These are phyloP conservation scores for Oxytorus armatus DNA, from an alignment of 2,888 invertebrate species.

Conservation along the genomic window DNA sequence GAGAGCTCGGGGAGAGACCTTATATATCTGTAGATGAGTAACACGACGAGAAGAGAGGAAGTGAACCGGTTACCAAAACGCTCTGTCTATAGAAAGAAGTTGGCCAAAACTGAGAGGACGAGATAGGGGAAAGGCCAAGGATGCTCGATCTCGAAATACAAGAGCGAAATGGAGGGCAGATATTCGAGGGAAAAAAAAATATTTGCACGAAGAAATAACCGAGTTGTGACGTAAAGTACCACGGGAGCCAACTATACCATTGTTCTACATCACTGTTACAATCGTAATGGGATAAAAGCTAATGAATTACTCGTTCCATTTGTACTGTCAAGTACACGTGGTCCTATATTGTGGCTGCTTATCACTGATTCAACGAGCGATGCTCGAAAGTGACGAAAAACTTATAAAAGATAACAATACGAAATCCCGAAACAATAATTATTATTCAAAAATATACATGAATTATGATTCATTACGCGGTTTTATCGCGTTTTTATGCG, in stretches of 20 bases:
- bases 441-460: not conserved
- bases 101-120: slow-evolving; percentile 62
- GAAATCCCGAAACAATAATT: no score
- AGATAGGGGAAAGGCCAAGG: slow-evolving; percentile 60
- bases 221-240: not conserved
- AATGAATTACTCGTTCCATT: no score
- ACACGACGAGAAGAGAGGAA: slow-evolving; percentile 55
- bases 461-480: slow-evolving; percentile 18
- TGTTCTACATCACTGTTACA: no score
- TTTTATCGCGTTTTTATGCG: slow-evolving; percentile 22
- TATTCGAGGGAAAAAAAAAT: slow-evolving; percentile 44
- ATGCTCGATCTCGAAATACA: slow-evolving; percentile 56
- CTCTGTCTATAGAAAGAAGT: slow-evolving; percentile 44
- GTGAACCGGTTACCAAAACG: slow-evolving; percentile 38
- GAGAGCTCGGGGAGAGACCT: slow-evolving; percentile 25
- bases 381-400: no score
- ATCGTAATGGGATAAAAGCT: no score
- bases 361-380: no score
- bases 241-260: no score
- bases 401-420: no score
- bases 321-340: no score
- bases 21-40: slow-evolving; percentile 47
- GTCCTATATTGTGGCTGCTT: no score
- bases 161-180: slow-evolving; percentile 38
- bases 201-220: not conserved